Evolutionary conservation across 2,888 invertebrate genomes (phyloP).

Genomic region (Sepiola atlantica): DNA sequence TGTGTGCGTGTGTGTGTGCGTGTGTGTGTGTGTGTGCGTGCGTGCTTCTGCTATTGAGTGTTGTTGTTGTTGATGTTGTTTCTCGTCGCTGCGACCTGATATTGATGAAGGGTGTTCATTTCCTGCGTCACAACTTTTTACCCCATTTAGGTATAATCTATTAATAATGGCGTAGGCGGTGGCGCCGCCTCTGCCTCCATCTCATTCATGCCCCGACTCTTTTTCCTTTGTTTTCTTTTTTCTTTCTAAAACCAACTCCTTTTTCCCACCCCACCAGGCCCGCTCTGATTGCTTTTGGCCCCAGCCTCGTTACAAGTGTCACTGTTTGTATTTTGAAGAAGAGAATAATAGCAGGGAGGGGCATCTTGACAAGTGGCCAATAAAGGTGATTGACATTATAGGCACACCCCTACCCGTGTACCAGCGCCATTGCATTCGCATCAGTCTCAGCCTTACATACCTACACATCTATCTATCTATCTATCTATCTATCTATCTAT

Average conservation of each 20-base stretch:
- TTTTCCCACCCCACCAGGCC: neutral
- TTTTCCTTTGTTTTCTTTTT: no score
- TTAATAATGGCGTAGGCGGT: neutral
- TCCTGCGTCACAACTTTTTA: neutral
- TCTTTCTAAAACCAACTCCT: no score
- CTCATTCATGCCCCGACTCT: no score
- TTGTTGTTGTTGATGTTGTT: neutral
- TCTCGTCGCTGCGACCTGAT: neutral
- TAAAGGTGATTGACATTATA: neutral
- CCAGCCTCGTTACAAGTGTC: neutral
- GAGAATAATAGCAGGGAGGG: neutral
- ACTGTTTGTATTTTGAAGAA: neutral
- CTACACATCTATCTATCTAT: neutral
- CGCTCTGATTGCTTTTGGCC: neutral
- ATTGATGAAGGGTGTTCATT: neutral
- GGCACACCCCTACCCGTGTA: neutral
- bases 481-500: slow-evolving; percentile 22
- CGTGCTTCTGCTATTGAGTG: neutral
- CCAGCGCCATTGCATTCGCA: neutral
- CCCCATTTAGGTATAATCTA: neutral
- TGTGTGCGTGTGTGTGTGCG: neutral
- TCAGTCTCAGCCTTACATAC: no score
- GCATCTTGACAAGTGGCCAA: neutral
- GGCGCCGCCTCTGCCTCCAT: no score
- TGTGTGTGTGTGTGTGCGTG: neutral